Evolutionary conservation across 2,888 invertebrate genomes (phyloP).

Genomic region (Thumatha senex): DNA sequence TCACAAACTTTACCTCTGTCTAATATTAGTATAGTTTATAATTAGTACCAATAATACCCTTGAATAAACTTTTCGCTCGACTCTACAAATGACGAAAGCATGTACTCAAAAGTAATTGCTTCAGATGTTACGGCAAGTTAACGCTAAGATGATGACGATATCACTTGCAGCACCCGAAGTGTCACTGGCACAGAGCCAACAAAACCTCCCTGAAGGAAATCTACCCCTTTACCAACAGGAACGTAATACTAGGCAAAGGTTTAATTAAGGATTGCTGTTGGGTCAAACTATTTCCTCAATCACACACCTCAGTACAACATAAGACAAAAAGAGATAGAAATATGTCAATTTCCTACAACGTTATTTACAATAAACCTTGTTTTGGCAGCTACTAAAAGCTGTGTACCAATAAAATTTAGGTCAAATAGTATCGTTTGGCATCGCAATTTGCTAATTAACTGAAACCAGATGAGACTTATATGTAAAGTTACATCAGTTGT

Average conservation of each 20-base stretch:
- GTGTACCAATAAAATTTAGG: conserved; percentile 1
- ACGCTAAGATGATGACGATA: too few relatives aligned
- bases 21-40: too few relatives aligned
- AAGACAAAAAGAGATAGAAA: too few relatives aligned
- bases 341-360: background rate
- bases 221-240: background rate
- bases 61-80: too few relatives aligned
- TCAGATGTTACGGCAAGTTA: too few relatives aligned
- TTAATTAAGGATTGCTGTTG: background rate
- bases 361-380: background rate
- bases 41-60: too few relatives aligned
- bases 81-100: too few relatives aligned
- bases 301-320: too few relatives aligned
- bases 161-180: background rate
- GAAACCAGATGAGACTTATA: conserved; percentile 3
- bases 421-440: conserved; percentile 22
- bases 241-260: background rate
- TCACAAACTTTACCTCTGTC: too few relatives aligned
- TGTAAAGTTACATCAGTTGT: background rate
- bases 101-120: too few relatives aligned
- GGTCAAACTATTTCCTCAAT: background rate
- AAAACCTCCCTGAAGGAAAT: background rate
- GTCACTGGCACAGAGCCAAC: background rate
- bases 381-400: conserved; percentile 2
- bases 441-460: conserved; percentile 21